phyloP scores from a whole-genome alignment of 2,113 vertebrate species.

The Sinocyclocheilus anophthalmus region DNA sequence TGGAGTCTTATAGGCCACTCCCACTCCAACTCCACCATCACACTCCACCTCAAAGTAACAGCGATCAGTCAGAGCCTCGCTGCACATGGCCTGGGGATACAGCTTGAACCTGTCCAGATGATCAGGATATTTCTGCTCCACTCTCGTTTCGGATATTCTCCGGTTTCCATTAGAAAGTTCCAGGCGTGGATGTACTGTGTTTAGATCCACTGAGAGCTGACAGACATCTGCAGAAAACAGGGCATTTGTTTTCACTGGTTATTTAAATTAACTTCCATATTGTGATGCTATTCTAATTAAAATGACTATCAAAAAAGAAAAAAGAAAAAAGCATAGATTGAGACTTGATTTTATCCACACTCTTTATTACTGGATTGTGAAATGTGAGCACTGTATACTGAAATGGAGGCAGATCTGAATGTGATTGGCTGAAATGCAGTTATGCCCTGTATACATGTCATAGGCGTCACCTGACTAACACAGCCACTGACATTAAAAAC shows the following conservation, averaged over 20 bases:
- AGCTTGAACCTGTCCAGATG: conserved; percentile 24
- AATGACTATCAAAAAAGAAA: too few species aligned
- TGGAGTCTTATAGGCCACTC: conserved; percentile 12
- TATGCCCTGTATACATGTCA: not conserved
- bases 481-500: too few species aligned
- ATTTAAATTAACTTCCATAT: not conserved
- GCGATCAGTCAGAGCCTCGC: not conserved
- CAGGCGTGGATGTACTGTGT: not conserved
- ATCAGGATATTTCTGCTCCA: conserved; percentile 31
- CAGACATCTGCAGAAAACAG: conserved; percentile 14
- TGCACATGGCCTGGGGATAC: not conserved
- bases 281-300: too few species aligned
- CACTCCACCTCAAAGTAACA: conserved; percentile 40
- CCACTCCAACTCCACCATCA: not conserved
- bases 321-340: too few species aligned
- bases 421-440: not conserved
- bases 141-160: not conserved
- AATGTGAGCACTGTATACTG: not conserved
- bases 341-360: too few species aligned
- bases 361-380: too few species aligned
- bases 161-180: not conserved
- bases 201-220: conserved; percentile 15
- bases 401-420: not conserved
- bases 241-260: not conserved
- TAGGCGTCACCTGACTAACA: too few species aligned